These are phyloP conservation scores for Lepidostoma basale DNA, from an alignment of 1,140 invertebrate species.

Conservation along the genomic window DNA sequence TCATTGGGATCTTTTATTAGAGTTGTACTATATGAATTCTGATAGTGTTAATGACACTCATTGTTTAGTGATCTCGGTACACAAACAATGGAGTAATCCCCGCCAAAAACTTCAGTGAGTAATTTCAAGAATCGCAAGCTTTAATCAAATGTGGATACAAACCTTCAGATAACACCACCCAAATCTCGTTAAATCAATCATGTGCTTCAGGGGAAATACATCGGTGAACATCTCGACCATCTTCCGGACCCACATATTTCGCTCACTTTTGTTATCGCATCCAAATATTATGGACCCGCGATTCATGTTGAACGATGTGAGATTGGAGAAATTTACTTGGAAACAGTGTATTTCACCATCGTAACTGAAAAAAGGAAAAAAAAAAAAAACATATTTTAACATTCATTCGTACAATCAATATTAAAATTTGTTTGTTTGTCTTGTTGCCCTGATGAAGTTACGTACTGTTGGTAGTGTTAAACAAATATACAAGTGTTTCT, in stretches of 20 bases:
- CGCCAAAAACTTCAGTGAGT: constrained; percentile 62
- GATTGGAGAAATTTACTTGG: constrained; percentile 27
- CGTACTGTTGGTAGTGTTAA: too few species aligned
- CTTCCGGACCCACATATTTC: constrained; percentile 27
- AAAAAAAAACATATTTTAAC: not conserved
- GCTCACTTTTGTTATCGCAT: constrained; percentile 15
- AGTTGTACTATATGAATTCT: too few species aligned
- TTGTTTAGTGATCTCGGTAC: too few species aligned
- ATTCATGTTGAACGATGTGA: constrained; percentile 1
- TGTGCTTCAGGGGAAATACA: constrained; percentile 12
- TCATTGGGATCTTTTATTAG: too few species aligned
- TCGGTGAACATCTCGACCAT: not conserved
- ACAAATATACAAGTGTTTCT: too few species aligned
- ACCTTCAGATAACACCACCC: constrained; percentile 40
- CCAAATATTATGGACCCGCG: constrained; percentile 24
- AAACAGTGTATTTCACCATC: constrained; percentile 32
- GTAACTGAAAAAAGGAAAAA: constrained; percentile 14
- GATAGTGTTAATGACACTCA: too few species aligned
- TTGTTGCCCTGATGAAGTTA: too few species aligned
- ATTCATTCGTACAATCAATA: too few species aligned
- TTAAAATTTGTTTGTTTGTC: too few species aligned
- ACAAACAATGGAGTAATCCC: too few species aligned
- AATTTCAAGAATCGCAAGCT: constrained; percentile 48
- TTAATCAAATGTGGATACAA: not conserved
- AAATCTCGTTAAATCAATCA: constrained; percentile 26